Percentiles rank a stretch among this genome's conserved stretches.
Conservation (phyloP, 2,113 vertebrate species). For the Atlantisia rogersi region DNA sequence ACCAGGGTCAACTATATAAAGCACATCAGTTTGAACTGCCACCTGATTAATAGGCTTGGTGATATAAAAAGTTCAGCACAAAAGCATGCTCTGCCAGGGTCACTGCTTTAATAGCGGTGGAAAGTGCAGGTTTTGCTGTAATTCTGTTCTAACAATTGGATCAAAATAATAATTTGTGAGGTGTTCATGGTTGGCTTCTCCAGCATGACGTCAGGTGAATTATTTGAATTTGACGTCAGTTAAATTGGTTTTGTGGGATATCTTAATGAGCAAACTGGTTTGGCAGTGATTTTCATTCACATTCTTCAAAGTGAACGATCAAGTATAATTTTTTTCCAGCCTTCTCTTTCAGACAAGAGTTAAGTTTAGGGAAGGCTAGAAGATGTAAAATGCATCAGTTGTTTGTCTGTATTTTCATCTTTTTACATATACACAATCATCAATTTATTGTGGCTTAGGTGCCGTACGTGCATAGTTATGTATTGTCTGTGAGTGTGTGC, state of each 20-base stretch:
- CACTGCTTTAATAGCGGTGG: slow-evolving; percentile 72
- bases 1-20: slow-evolving; percentile 70
- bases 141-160: slow-evolving; percentile 62
- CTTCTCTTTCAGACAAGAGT: background rate
- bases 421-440: background rate
- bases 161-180: slow-evolving; percentile 72
- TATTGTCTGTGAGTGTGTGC: background rate
- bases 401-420: background rate
- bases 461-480: background rate
- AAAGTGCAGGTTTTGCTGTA: slow-evolving; percentile 68
- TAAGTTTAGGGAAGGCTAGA: background rate
- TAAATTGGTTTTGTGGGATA: slow-evolving; percentile 4
- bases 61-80: slow-evolving; percentile 66
- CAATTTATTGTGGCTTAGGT: background rate
- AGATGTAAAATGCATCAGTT: background rate
- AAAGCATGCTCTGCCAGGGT: slow-evolving; percentile 60
- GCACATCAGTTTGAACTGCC: slow-evolving; percentile 65
- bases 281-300: background rate
- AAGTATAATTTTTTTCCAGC: background rate
- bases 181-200: slow-evolving; percentile 46
- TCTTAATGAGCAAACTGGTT: background rate
- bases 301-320: background rate
- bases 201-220: slow-evolving; percentile 64
- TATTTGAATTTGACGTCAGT: slow-evolving; percentile 54
- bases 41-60: slow-evolving; percentile 77